Base-by-base conservation (phyloP, 2,797 vertebrate species). In the Sebastes baramenuke region DNA sequence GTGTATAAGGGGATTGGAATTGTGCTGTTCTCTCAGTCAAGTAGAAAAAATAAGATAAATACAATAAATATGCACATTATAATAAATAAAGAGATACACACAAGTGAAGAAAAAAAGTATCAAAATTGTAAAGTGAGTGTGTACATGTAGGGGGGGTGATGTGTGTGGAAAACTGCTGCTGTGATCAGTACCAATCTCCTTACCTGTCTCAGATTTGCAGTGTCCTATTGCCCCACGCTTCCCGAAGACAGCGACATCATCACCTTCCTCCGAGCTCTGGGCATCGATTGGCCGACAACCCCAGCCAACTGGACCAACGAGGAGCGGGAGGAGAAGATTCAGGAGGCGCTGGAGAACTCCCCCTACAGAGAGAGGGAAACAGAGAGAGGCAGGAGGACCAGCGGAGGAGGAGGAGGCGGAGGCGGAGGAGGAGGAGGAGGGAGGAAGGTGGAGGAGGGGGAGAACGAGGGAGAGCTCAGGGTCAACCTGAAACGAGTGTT, bases 401-500 rank as follows among this genome's bases (percentile, higher is more conserved):
- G 88, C 6, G 93, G 90, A 38, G 94, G 90, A 67, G 90, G 87
- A 56, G 88, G 86, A 77, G 85, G 77, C 90, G 80, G 58, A 90
- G 87, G 85, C 58, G 85, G 65, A 89, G 72, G 75, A 6, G 13
- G 72, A 90, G 79, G 56, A 91, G 84, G 81, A 56, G 87, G 85
- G 59, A 92, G 42, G 25, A 67, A 90, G 72, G 76, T 5, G 11
- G 92, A 90, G 67, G 90, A 93, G 25, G 89, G 68, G 12, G 92
- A 95, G 71, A 84, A 91, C 1, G 89, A 93, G 38, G 91, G 75
- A 56, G 46, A 89, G 4, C 92, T 94, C 29, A 92, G 93, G 20
- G 93, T 99, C 72, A 96, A 95, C 83, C 84, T 99, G 86, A 97
- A 96, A 85, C 92, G 89, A 62, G 96, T 96, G 4, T 84, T 97